A percentile compares a stretch with the other conserved stretches of the same genome.
Conservation (phyloP, 1,140 invertebrate genomes). For the Drosophila burlai region DNA sequence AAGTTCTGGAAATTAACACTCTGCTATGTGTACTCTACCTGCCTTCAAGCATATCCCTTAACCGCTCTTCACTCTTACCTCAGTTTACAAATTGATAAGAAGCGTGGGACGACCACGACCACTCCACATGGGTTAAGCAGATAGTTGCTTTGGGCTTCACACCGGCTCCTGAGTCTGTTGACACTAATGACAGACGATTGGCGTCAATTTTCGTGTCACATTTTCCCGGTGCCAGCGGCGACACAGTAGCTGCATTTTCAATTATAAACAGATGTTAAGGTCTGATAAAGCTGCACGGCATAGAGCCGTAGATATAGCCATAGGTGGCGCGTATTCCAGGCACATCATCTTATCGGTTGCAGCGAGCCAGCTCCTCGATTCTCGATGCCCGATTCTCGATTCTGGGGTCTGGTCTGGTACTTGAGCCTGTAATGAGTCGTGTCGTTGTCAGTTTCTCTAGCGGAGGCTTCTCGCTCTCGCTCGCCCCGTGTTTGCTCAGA, state of each 20-base stretch:
- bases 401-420: slow-evolving; percentile 50
- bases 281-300: slow-evolving; percentile 57
- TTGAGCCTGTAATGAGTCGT: slow-evolving; percentile 83
- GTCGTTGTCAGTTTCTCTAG: slow-evolving; percentile 36
- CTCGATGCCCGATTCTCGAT: background rate
- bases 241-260: slow-evolving; percentile 84
- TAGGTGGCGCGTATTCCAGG: background rate
- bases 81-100: slow-evolving; percentile 19
- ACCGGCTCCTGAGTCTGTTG: slow-evolving; percentile 52
- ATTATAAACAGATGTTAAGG: slow-evolving; percentile 85
- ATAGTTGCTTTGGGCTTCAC: slow-evolving; percentile 25
- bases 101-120: background rate
- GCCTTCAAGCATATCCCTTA: background rate
- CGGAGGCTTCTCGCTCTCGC: slow-evolving; percentile 3
- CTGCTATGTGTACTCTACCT: background rate
- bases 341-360: slow-evolving; percentile 40
- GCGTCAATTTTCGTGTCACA: slow-evolving; percentile 80
- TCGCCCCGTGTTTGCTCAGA: slow-evolving; percentile 68
- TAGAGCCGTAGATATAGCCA: slow-evolving; percentile 24
- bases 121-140: slow-evolving; percentile 35
- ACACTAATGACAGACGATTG: slow-evolving; percentile 81
- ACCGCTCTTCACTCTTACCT: background rate
- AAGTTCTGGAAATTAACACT: too few species aligned
- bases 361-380: slow-evolving; percentile 19
- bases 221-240: slow-evolving; percentile 37